Evolutionary conservation across 2,113 vertebrate species (phyloP), one percentile per base, ranked within the genome.

Genomic region (Dunckerocampus dactyliophorus): DNA sequence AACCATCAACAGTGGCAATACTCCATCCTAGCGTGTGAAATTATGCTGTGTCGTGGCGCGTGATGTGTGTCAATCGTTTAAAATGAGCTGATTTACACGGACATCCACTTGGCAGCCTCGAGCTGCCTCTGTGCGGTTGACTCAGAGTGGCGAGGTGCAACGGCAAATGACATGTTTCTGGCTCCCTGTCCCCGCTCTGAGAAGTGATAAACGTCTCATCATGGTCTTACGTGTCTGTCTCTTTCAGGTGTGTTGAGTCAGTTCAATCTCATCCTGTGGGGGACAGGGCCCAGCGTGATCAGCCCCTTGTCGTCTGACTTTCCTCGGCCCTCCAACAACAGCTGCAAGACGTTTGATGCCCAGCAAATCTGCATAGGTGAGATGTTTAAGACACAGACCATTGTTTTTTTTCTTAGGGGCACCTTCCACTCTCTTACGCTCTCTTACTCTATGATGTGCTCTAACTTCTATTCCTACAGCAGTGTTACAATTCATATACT

Each of bases 331-430:
- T 95, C 95, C 74, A 95, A 94, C 88, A 94, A 91, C 1, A 95
- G 95, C 88, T 99, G 95, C 90, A 97, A 95, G 87, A 97, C 92
- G 1, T 92, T 94, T 37, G 92, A 96, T 0, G 87, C 93, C 11
- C 92, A 95, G 85, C 96, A 98, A 89, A 92, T 97, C 74, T 99
- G 97, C 0, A 95, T 98, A 66, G 97, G 97, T 99, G 81, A 95
- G 96, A 89, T 47, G 14, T 45, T 45, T 22, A 46, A 3, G 17
- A 58, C 19, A 14, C 37, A 14, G 19, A 16, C 13, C 20, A 46
- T n/a, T n/a, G 20, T 20, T 58, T 9, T 22, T 39, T 56, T n/a
- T 39, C 11, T 19, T 12, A 13, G 14, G 55, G 19, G 5, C 31
- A 19, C 22, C 21, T 15, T 6, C 13, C 8, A 46, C n/a, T n/a